Evolutionary conservation across 2,113 vertebrate genomes (phyloP).

Genomic region (Tychaedon coryphoeus): DNA sequence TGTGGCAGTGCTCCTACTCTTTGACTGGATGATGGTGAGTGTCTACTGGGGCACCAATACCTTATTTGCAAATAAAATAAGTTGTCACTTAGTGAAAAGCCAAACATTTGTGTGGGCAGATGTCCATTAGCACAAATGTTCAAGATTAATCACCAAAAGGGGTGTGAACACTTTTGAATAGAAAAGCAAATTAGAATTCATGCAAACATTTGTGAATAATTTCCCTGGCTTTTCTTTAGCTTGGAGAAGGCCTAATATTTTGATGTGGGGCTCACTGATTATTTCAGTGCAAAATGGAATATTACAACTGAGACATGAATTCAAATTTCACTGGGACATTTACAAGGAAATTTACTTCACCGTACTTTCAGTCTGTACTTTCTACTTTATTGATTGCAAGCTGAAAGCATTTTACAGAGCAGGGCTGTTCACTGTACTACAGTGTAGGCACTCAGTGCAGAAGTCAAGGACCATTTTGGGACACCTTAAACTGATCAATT

Average conservation of each 20-base stretch:
- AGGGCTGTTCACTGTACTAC: rapidly evolving
- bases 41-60: slow-evolving; percentile 10
- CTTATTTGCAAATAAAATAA: slow-evolving; percentile 70
- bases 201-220: slow-evolving; percentile 49
- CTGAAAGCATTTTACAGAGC: background rate
- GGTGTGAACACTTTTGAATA: slow-evolving; percentile 54
- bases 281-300: background rate
- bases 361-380: background rate
- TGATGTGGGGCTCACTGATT: background rate
- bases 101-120: slow-evolving; percentile 64
- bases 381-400: background rate
- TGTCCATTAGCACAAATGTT: slow-evolving; percentile 68
- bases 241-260: background rate
- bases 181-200: slow-evolving; percentile 54
- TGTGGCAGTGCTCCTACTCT: background rate
- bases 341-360: background rate
- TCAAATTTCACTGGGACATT: background rate
- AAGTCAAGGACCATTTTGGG: background rate
- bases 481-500: background rate
- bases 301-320: background rate
- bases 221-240: background rate
- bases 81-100: slow-evolving; percentile 57
- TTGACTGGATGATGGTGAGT: slow-evolving; percentile 1
- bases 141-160: slow-evolving; percentile 59
- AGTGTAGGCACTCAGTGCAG: background rate